A percentile compares a stretch with the other conserved stretches of the same genome.
phyloP scores from a whole-genome alignment of 2,797 vertebrate genomes.

The Cephalopachus bancanus region DNA sequence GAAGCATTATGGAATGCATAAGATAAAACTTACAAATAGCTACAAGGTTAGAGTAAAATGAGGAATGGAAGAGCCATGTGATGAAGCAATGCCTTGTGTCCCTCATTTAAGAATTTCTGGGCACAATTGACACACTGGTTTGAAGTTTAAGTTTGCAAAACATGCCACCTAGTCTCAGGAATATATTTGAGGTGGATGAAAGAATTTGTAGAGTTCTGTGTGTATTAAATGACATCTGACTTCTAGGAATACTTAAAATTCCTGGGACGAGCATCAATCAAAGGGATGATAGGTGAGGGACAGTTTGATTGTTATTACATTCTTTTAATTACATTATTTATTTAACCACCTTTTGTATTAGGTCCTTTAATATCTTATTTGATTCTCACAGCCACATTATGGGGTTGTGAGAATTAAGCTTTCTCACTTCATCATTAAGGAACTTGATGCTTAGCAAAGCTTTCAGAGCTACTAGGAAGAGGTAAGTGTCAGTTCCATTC shows the following conservation, averaged over 20 bases:
- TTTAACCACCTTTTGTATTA: neutral
- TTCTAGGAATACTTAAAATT: neutral
- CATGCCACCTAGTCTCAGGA: neutral
- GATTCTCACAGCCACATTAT: neutral
- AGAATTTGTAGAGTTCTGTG: neutral
- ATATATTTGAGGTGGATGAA: neutral
- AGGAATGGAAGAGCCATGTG: neutral
- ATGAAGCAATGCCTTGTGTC: neutral
- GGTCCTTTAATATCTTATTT: neutral
- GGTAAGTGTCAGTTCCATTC: neutral
- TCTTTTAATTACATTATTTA: neutral
- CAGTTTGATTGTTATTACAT: neutral
- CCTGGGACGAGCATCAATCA: neutral
- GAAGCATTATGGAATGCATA: neutral
- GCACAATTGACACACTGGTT: neutral
- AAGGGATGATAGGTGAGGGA: neutral
- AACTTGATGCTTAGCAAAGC: neutral
- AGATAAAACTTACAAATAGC: neutral
- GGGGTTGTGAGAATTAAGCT: neutral
- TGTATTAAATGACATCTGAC: neutral
- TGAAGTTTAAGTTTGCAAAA: conserved; percentile 52
- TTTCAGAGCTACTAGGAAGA: neutral
- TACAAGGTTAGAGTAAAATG: neutral
- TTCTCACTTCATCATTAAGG: neutral
- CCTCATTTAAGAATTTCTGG: neutral